Evolutionary conservation across 2,888 invertebrate genomes (phyloP), one percentile per base, ranked within the genome.

Genomic region (Panzeria rudis): DNA sequence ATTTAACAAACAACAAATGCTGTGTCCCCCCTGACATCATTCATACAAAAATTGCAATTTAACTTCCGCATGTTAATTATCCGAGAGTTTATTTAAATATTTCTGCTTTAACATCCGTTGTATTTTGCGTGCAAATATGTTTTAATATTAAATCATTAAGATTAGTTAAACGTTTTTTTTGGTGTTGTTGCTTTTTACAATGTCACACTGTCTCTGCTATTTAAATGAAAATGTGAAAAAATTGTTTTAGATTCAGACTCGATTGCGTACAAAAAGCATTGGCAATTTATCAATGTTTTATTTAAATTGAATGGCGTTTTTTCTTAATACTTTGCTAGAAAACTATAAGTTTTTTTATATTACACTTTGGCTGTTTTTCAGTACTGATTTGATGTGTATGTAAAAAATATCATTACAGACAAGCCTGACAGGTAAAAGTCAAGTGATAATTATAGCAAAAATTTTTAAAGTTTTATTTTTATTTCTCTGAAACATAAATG

Each of bases 61-160:
- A 73, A 62, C 76, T 87, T 87, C 86, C 87, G 83, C 76, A 79
- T 86, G 64, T 81, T 81, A 84, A n/a, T 50, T 84, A 61, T 68
- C 76, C 47, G 9, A 50, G 78, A 81, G 72, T 83, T 76, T 35
- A 32, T 8, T 54, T 38, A 71, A 82, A 75, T 66, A 66, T 83
- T 84, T 69, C 47, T 71, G 41, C 38, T 23, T 38, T 56, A 71
- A 75, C 75, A 83, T 83, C 73, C 83, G 79, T 38, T 79, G 69
- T 9, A 3, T 38, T 38, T 38, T 11, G 9, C 11, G 13, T 3
- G 1, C 4, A 41, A 41, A 41, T 2, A 41, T 38, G 8, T 41
- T 41, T n/a, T 41, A 8, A 41, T 62, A 15, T 25, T 62, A 56
- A 56, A 56, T n/a, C 15, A 56, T 50, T 64, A 25, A 25, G 23